Conservation (phyloP, 2,113 vertebrate genomes). For the Connochaetes taurinus region DNA sequence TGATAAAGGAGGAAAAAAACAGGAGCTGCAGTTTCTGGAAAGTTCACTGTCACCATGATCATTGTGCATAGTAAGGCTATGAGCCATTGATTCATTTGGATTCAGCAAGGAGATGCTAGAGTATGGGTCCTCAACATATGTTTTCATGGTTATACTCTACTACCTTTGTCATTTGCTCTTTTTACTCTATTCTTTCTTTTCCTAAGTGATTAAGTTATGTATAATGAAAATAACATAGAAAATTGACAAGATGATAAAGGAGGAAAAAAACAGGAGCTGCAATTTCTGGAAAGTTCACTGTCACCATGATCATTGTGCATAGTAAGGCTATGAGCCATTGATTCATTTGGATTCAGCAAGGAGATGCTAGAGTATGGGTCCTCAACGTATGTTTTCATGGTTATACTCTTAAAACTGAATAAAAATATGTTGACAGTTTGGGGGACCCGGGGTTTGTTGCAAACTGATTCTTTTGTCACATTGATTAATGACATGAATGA, state of each 20-base stretch:
- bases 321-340: neutral
- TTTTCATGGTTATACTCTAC: neutral
- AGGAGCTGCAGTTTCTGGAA: neutral
- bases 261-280: neutral
- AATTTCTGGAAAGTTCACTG: neutral
- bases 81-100: neutral
- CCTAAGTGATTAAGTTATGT: neutral
- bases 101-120: neutral
- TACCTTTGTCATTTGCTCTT: neutral
- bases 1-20: neutral
- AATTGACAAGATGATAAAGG: neutral
- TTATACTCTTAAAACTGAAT: neutral
- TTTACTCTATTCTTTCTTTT: neutral
- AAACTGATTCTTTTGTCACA: neutral
- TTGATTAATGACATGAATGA: neutral
- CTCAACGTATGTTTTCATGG: neutral
- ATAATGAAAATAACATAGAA: neutral
- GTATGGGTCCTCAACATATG: neutral
- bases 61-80: neutral
- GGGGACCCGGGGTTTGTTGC: neutral
- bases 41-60: neutral
- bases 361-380: neutral
- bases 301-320: neutral
- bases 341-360: neutral
- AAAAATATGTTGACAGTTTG: neutral